phyloP scores from a whole-genome alignment of 2,888 invertebrate genomes.

The Adelphocoris suturalis region DNA sequence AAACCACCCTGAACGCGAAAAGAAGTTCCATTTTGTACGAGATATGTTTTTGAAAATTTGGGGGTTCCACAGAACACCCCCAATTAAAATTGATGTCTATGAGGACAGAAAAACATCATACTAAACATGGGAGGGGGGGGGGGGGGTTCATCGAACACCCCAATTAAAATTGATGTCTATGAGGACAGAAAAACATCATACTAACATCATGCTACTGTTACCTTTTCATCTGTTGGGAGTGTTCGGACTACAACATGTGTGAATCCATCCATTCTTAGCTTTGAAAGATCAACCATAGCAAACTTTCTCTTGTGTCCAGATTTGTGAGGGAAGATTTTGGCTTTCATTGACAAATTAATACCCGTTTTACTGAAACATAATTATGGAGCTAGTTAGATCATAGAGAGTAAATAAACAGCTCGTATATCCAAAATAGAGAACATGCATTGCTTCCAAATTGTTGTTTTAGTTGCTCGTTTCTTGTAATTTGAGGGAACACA shows the following conservation, averaged over 20 bases:
- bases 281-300: conserved; percentile 82
- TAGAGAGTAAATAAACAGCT: neutral
- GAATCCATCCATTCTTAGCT: conserved; percentile 82
- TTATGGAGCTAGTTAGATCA: neutral
- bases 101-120: too few relatives aligned
- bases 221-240: conserved; percentile 82
- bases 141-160: too few relatives aligned
- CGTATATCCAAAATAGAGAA: neutral
- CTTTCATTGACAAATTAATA: conserved; percentile 82
- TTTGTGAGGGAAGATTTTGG: conserved; percentile 78
- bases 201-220: conserved; percentile 76
- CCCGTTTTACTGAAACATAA: conserved; percentile 80
- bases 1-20: too few relatives aligned
- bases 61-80: too few relatives aligned
- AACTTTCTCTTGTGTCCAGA: conserved; percentile 79
- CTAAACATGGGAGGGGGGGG: too few relatives aligned
- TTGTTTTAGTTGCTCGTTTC: too few relatives aligned
- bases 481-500: too few relatives aligned
- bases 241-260: conserved; percentile 87
- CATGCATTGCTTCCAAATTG: neutral
- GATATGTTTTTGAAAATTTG: too few relatives aligned
- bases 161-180: neutral
- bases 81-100: too few relatives aligned
- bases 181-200: neutral
- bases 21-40: too few relatives aligned